These are phyloP conservation scores for Orchesellides sinensis DNA, from an alignment of 2,888 invertebrate species.

Conservation along the genomic window DNA sequence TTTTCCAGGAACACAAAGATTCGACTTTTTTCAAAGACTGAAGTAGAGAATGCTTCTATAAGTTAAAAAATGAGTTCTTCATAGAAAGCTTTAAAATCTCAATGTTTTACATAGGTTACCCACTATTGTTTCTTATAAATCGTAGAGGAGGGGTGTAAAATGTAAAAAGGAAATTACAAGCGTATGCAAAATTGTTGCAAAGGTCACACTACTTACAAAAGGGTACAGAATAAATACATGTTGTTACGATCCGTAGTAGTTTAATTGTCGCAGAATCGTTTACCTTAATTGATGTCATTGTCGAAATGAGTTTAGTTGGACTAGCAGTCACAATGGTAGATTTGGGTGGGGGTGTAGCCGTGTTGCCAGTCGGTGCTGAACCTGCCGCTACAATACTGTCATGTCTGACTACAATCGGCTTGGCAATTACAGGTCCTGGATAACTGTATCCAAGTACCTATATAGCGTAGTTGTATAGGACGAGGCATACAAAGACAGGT, in stretches of 20 bases:
- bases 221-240: not conserved
- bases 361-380: slow-evolving; percentile 3
- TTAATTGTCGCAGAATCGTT: not conserved
- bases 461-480: not conserved
- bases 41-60: too few relatives aligned
- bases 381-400: slow-evolving; percentile 34
- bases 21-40: too few relatives aligned
- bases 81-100: too few relatives aligned
- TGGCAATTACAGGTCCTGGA: slow-evolving; percentile 9
- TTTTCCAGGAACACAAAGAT: too few relatives aligned
- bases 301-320: not conserved
- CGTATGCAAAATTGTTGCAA: not conserved
- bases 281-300: not conserved
- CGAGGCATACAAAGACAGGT: not conserved
- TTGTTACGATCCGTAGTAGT: not conserved
- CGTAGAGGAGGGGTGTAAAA: too few relatives aligned
- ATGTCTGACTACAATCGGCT: slow-evolving; percentile 24
- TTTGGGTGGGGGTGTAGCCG: slow-evolving; percentile 4
- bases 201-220: not conserved
- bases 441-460: slow-evolving; percentile 32
- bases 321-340: not conserved
- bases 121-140: too few relatives aligned
- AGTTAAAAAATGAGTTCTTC: too few relatives aligned
- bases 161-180: not conserved
- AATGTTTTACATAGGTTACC: too few relatives aligned